Evolutionary conservation across 2,113 vertebrate genomes (phyloP), one percentile per base, ranked within the genome.

Genomic region (Lamprologus callipterus): DNA sequence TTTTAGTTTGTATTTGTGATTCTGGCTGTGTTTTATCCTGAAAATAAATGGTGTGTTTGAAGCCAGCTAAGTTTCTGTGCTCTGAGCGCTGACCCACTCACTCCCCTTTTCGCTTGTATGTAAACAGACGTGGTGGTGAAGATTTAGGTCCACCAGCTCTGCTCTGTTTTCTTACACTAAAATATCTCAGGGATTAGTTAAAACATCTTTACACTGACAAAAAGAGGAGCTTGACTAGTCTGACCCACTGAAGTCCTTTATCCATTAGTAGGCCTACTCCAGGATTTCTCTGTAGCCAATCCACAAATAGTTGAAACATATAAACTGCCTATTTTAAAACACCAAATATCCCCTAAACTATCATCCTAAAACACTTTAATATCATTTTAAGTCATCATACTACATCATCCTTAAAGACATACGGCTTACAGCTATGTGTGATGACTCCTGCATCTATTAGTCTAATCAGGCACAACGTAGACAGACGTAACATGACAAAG

Each of bases 401-500:
- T 11, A 53, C 19, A 53, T 0, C 51, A 21, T 54, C 51, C n/a
- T 1, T 54, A 55, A 13, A 21, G 51, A 53, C 3, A 0, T 53
- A 21, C 0, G 5, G 49, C 49, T n/a, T 53, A 53, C 51, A 53
- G 51, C 19, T 53, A 0, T 21, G 51, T 53, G 51, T 21, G n/a
- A 6, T 4, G 0, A 53, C 51, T 21, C 51, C 19, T 53, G 19
- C 51, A 53, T 53, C 51, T 53, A 21, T 53, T 53, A 21, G 11
- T 13, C 54, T 55, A 55, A 55, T 55, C 21, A 55, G 54, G 54
- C 54, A 55, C 1, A 0, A 55, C 1, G 0, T 23, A 55, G 53
- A 2, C 0, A 23, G 21, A 23, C 0, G 4, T 8, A 55, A 55
- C 21, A 55, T 14, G 54, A 57, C 3, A 57, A 57, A 57, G 21